Percentiles rank a stretch among this genome's conserved stretches.
Conservation (phyloP, 2,113 vertebrate species). For the Tonatia bakeri region DNA sequence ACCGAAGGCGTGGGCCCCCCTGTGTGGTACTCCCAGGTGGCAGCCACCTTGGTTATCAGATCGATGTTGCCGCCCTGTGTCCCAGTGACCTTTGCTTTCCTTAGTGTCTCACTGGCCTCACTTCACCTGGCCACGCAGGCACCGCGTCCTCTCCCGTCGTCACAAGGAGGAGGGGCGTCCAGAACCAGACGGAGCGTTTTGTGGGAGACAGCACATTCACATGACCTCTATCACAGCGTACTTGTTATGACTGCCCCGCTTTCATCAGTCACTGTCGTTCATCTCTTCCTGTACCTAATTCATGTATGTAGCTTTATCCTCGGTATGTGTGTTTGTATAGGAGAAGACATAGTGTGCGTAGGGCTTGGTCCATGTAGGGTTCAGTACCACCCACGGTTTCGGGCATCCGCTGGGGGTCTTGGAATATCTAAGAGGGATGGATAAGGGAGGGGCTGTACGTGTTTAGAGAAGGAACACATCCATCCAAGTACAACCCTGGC, state of each 20-base stretch:
- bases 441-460: background rate
- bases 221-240: too few species aligned
- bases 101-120: background rate
- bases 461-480: background rate
- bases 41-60: background rate
- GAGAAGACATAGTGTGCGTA: accelerated
- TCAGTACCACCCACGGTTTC: background rate
- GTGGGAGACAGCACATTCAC: background rate
- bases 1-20: too few species aligned
- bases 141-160: background rate
- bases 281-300: background rate
- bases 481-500: background rate
- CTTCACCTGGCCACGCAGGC: background rate
- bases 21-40: background rate
- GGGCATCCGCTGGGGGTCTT: too few species aligned
- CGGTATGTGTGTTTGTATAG: background rate
- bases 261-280: background rate
- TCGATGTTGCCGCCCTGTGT: background rate
- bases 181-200: background rate
- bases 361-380: background rate
- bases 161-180: background rate
- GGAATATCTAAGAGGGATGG: background rate
- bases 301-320: background rate
- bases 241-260: background rate
- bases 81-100: background rate